These are phyloP conservation scores for Heliothis subflexa DNA, from an alignment of 1,140 invertebrate genomes.

Conservation along the genomic window DNA sequence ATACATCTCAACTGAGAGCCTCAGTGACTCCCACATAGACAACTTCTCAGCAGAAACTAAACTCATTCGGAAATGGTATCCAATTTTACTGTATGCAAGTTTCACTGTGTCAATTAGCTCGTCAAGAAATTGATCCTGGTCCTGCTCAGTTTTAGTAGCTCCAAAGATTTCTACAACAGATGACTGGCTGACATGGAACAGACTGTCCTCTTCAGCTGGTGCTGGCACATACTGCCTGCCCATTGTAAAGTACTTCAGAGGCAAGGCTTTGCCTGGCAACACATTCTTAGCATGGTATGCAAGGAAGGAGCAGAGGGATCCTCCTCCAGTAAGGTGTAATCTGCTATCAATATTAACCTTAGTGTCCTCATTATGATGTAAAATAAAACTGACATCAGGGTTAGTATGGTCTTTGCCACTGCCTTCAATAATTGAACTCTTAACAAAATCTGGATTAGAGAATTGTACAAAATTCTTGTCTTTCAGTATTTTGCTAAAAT, in stretches of 20 bases:
- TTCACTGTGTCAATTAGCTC: slow-evolving; percentile 80
- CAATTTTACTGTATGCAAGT: slow-evolving; percentile 86
- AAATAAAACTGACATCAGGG: slow-evolving; percentile 85
- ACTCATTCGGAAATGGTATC: slow-evolving; percentile 88
- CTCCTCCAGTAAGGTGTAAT: slow-evolving; percentile 89
- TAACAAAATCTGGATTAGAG: slow-evolving; percentile 89
- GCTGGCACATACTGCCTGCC: slow-evolving; percentile 88
- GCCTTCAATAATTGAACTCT: slow-evolving; percentile 90
- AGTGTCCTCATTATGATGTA: slow-evolving; percentile 85
- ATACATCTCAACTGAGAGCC: slow-evolving; percentile 89
- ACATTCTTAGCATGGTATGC: slow-evolving; percentile 88
- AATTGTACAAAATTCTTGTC: slow-evolving; percentile 85
- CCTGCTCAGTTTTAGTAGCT: slow-evolving; percentile 76
- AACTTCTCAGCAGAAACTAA: slow-evolving; percentile 86
- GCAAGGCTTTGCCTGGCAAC: slow-evolving; percentile 86
- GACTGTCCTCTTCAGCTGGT: slow-evolving; percentile 71
- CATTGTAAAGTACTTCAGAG: slow-evolving; percentile 87
- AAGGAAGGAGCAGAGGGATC: slow-evolving; percentile 88
- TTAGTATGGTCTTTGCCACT: slow-evolving; percentile 87
- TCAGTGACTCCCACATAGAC: slow-evolving; percentile 87
- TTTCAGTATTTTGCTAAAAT: slow-evolving; percentile 82
- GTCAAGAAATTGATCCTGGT: slow-evolving; percentile 83
- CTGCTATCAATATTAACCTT: slow-evolving; percentile 81
- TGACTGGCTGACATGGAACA: slow-evolving; percentile 89
- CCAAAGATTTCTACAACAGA: slow-evolving; percentile 87